Evolutionary conservation across 2,888 invertebrate species (phyloP).

Genomic region (Lordiphosa andalusiaca): DNA sequence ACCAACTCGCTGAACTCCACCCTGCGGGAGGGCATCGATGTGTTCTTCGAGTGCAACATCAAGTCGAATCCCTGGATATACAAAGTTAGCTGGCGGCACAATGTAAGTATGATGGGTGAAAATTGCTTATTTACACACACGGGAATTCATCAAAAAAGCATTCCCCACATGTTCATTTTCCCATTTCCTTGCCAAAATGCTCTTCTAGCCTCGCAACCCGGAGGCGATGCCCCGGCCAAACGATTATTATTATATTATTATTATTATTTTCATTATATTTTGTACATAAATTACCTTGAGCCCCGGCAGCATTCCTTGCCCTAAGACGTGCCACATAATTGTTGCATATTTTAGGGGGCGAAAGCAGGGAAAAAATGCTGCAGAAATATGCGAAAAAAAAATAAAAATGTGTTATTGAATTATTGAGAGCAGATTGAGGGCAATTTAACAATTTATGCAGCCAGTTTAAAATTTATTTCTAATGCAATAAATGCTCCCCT

Average conservation of each 20-base stretch:
- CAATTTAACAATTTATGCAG: slow-evolving; percentile 74
- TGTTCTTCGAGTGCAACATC: slow-evolving; percentile 94
- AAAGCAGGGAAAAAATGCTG: slow-evolving; percentile 25
- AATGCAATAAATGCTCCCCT: slow-evolving; percentile 69
- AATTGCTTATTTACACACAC: neutral
- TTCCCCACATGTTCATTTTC: slow-evolving; percentile 10
- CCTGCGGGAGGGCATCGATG: slow-evolving; percentile 93
- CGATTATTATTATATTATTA: slow-evolving; percentile 57
- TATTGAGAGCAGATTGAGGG: slow-evolving; percentile 56
- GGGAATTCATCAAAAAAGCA: neutral
- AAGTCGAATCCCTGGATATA: slow-evolving; percentile 92
- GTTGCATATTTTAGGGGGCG: slow-evolving; percentile 68
- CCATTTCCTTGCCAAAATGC: neutral
- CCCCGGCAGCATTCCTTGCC: slow-evolving; percentile 2
- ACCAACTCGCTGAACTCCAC: slow-evolving; percentile 88
- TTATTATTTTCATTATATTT: slow-evolving; percentile 67
- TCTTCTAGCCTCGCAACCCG: too few relatives aligned
- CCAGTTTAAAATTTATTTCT: slow-evolving; percentile 6
- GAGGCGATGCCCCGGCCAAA: slow-evolving; percentile 2
- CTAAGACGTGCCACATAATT: slow-evolving; percentile 50
- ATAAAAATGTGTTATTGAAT: slow-evolving; percentile 70
- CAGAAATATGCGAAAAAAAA: slow-evolving; percentile 12
- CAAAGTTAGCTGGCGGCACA: slow-evolving; percentile 89
- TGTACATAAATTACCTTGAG: slow-evolving; percentile 67
- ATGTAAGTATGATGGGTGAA: slow-evolving; percentile 82